Percentiles rank a stretch among this genome's conserved stretches.
These are phyloP conservation scores for Drosophila macrospina DNA, from an alignment of 2,888 invertebrate genomes.

Conservation along the genomic window DNA sequence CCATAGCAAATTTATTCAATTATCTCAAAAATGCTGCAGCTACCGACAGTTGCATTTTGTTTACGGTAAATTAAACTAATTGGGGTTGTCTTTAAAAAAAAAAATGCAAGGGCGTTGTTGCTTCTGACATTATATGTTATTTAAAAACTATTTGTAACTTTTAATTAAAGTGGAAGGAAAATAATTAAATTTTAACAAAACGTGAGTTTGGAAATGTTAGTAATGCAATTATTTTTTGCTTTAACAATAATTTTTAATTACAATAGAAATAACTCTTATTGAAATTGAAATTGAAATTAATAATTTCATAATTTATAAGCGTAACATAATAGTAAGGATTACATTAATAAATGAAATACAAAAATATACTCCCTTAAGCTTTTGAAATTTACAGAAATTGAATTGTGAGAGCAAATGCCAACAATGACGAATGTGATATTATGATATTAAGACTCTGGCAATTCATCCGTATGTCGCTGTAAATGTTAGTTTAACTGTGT, in stretches of 20 bases:
- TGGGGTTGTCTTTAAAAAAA: not conserved
- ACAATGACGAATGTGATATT: constrained; percentile 1
- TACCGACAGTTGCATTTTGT: constrained; percentile 19
- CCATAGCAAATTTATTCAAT: constrained; percentile 19
- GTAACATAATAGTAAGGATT: too few relatives aligned
- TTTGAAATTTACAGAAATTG: not conserved
- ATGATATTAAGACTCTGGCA: constrained; percentile 23
- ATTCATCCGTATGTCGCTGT: constrained; percentile 17
- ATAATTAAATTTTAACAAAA: too few relatives aligned
- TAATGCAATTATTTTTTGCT: too few relatives aligned
- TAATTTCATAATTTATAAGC: too few relatives aligned
- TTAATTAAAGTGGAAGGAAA: too few relatives aligned
- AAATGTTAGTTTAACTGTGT: constrained; percentile 51
- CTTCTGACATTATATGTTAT: too few relatives aligned
- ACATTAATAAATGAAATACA: not conserved
- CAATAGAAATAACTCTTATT: too few relatives aligned
- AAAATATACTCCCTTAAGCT: not conserved
- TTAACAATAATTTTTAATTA: too few relatives aligned
- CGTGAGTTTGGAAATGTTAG: too few relatives aligned
- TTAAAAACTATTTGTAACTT: too few relatives aligned
- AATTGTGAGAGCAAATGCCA: not conserved
- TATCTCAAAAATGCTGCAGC: constrained; percentile 12
- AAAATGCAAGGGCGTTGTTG: not conserved
- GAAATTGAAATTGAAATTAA: too few relatives aligned
- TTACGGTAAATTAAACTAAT: constrained; percentile 17